phyloP scores from a whole-genome alignment of 2,113 vertebrate species.

The Ia io region DNA sequence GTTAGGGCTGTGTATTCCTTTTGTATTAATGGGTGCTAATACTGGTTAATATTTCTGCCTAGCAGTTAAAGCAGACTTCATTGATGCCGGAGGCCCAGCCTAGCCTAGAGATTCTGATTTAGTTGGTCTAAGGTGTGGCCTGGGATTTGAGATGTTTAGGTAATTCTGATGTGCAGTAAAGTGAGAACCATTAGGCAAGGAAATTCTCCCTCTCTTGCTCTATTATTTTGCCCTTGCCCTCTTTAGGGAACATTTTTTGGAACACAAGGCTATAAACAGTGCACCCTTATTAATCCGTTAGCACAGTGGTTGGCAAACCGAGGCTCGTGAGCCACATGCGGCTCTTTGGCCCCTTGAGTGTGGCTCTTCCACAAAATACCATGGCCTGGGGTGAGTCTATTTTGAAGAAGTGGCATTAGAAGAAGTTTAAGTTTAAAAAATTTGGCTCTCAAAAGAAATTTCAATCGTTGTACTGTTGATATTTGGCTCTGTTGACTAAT shows the following conservation, averaged over 20 bases:
- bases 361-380: no score
- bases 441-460: no score
- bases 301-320: neutral
- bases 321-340: no score
- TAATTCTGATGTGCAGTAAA: neutral
- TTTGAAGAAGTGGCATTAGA: no score
- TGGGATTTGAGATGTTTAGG: constrained; percentile 29
- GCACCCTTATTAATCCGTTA: constrained; percentile 28
- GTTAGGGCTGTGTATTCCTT: neutral
- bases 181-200: neutral
- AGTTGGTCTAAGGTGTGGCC: neutral
- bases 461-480: no score
- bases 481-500: no score
- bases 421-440: no score
- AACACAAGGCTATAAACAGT: neutral
- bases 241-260: constrained; percentile 40
- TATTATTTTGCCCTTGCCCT: constrained; percentile 30
- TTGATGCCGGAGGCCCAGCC: neutral
- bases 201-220: constrained; percentile 6
- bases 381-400: no score
- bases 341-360: no score
- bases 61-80: constrained; percentile 21
- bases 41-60: neutral
- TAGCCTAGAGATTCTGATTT: constrained; percentile 28
- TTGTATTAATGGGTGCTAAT: constrained; percentile 5